phyloP scores from a whole-genome alignment of 2,113 vertebrate genomes.

The Chaetorhynchus papuensis region DNA sequence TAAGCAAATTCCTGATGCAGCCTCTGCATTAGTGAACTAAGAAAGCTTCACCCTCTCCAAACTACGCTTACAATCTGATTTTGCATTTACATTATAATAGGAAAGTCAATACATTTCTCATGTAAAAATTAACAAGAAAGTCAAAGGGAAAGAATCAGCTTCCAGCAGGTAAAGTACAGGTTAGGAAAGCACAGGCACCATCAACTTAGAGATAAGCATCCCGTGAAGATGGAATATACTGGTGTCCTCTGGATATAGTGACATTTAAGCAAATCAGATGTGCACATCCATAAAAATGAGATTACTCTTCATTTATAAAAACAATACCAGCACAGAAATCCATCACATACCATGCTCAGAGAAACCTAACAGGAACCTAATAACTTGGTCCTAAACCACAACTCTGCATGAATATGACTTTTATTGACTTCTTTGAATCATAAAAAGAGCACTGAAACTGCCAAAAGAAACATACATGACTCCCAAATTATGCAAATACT shows the following conservation, averaged over 20 bases:
- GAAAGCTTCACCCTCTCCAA: neutral
- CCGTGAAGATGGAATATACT: neutral
- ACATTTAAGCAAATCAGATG: neutral
- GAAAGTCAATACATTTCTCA: neutral
- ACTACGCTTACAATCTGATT: neutral
- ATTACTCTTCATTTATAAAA: neutral
- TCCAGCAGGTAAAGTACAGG: neutral
- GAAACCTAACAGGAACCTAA: neutral
- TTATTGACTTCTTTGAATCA: neutral
- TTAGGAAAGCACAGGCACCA: neutral
- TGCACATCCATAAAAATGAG: neutral
- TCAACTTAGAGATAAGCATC: neutral
- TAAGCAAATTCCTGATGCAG: neutral
- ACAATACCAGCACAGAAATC: neutral
- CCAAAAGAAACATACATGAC: neutral
- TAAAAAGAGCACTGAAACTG: neutral
- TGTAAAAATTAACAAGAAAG: neutral
- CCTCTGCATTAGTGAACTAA: neutral
- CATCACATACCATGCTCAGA: neutral
- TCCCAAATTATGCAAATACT: neutral
- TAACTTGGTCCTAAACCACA: neutral
- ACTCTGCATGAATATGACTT: neutral
- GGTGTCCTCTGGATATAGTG: neutral
- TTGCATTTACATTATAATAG: neutral
- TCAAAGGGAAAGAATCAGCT: neutral